Base-by-base conservation (phyloP, 2,888 invertebrate genomes). In the Latheticus oryzae region DNA sequence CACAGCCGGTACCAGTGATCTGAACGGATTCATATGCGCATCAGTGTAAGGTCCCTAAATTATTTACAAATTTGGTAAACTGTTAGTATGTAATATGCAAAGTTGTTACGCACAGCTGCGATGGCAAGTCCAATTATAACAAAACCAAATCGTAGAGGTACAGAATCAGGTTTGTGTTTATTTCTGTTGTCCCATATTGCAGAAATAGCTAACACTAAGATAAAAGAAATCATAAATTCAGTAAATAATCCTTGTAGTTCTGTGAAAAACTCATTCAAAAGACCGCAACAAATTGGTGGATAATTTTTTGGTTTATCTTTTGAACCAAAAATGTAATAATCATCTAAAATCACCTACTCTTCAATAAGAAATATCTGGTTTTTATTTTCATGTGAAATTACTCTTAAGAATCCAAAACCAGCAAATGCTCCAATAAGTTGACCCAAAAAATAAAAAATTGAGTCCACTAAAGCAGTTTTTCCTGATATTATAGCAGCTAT, bases 131-230 rank as follows among this genome's bases (percentile, higher is more conserved):
- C 87, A 9, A 83, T 78, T 58, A 91, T 81, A 1, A 86, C 80
- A 38, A 90, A 78, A 43, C 88, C 90, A 67, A 90, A 88, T 66
- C 86, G 85, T 12, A 91, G 77, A 0, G 89, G 73, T 1, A 81
- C 77, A 0, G 88, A 87, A 61, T 90, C 90, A 38, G 84, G 83
- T 67, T 85, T 86, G 32, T 81, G 79, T 11, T 79, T 73, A 71
- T 90, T 88, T 56, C 86, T 81, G 2, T 86, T 83, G 75, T 92
- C 91, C 88, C 89, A 90, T 3, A 88, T 79, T 0, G 85, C 86
- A 70, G 89, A 90, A 59, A 85, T 85, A 11, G 90, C 80, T 37
- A 90, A 79, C 13, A 85, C 81, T 17, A 92, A 77, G 0, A 87
- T 82, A 2, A 82, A 79, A 0, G 91, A 87, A 7, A 87, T 79